Evolutionary conservation across 2,888 invertebrate genomes (phyloP).

Genomic region (Crematogaster levior): DNA sequence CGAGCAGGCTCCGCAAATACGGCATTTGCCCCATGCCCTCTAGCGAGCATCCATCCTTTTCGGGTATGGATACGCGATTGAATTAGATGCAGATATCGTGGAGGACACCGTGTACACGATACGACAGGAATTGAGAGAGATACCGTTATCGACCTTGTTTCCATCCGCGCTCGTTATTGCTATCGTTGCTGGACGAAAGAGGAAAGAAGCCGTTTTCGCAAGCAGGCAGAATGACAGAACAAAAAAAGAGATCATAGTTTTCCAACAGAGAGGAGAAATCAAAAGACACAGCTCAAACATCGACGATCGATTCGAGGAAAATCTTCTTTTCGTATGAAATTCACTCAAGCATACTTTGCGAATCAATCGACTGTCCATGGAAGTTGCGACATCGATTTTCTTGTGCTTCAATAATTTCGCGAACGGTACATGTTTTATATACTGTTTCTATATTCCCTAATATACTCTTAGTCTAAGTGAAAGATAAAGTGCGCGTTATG

Average conservation of each 20-base stretch:
- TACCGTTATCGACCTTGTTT: constrained; percentile 23
- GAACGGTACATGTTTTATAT: background rate
- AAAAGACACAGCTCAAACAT: constrained; percentile 57
- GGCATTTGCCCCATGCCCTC: background rate
- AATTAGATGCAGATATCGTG: constrained; percentile 31
- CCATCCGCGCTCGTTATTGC: constrained; percentile 40
- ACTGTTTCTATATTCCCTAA: background rate
- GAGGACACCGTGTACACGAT: background rate
- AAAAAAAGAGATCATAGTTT: constrained; percentile 16
- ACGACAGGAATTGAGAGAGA: constrained; percentile 20
- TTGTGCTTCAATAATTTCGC: constrained; percentile 11
- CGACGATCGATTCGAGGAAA: constrained; percentile 60
- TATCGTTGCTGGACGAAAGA: background rate
- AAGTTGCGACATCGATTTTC: constrained; percentile 28
- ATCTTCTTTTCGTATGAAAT: constrained; percentile 38
- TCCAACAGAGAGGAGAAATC: constrained; percentile 47
- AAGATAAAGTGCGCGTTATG: background rate
- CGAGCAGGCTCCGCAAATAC: constrained; percentile 21
- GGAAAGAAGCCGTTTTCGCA: constrained; percentile 13
- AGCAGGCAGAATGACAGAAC: background rate
- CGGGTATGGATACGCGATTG: constrained; percentile 9
- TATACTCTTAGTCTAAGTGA: background rate
- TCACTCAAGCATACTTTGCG: constrained; percentile 48
- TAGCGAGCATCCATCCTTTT: background rate
- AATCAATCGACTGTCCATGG: constrained; percentile 61